Conservation (phyloP, 2,888 invertebrate genomes). For the Luffia ferchaultella region DNA sequence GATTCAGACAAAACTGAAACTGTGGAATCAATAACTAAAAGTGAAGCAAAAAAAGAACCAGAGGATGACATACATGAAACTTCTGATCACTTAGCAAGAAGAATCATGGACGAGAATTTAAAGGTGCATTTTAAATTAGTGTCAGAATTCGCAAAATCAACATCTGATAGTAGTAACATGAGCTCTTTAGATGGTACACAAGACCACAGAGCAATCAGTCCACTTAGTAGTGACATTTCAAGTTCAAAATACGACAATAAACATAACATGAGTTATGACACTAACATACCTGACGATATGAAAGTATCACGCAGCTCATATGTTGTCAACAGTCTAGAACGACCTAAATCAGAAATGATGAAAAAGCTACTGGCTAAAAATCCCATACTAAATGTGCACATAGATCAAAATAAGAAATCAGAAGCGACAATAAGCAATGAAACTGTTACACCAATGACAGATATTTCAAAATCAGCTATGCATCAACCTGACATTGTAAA, state of each 20-base stretch:
- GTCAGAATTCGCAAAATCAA: constrained; percentile 56
- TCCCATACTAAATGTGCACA: constrained; percentile 53
- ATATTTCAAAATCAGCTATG: constrained; percentile 45
- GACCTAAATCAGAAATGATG: constrained; percentile 69
- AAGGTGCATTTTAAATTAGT: constrained; percentile 57
- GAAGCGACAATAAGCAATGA: constrained; percentile 41
- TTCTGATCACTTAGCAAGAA: constrained; percentile 49
- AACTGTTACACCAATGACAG: constrained; percentile 33
- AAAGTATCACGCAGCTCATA: constrained; percentile 70
- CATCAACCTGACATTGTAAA: constrained; percentile 62
- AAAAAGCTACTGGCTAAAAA: constrained; percentile 64
- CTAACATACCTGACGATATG: constrained; percentile 70
- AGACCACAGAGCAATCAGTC: constrained; percentile 25
- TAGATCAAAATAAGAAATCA: constrained; percentile 37
- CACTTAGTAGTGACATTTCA: constrained; percentile 25
- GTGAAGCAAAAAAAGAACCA: constrained; percentile 24
- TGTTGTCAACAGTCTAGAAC: constrained; percentile 67
- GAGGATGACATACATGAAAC: constrained; percentile 42
- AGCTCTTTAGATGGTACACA: constrained; percentile 48
- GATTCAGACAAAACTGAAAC: constrained; percentile 46
- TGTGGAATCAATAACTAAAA: constrained; percentile 22
- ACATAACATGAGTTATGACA: constrained; percentile 56
- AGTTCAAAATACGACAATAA: constrained; percentile 50
- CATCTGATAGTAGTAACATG: constrained; percentile 51
- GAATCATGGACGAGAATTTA: constrained; percentile 58